phyloP scores from a whole-genome alignment of 2,113 vertebrate genomes.

The Lynx canadensis region DNA sequence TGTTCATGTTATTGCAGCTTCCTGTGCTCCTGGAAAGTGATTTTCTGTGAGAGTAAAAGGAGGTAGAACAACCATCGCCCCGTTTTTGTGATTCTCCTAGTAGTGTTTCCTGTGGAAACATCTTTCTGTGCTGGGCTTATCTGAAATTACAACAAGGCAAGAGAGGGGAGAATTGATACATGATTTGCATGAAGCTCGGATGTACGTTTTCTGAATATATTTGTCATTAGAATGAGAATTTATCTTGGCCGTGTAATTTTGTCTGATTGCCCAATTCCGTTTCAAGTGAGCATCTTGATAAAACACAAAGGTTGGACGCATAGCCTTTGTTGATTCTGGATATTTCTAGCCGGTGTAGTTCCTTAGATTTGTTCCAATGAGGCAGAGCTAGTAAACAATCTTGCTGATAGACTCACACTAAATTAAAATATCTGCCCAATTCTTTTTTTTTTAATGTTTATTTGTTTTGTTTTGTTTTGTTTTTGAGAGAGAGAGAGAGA shows the following conservation, averaged over 20 bases:
- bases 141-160: background rate
- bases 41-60: background rate
- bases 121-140: background rate
- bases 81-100: background rate
- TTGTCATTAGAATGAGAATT: background rate
- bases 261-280: background rate
- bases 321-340: background rate
- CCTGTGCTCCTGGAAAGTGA: no score
- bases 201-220: background rate
- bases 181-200: background rate
- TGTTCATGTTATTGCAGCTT: accelerated
- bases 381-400: background rate
- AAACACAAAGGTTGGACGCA: background rate
- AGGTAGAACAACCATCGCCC: accelerated
- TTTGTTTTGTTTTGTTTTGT: no score
- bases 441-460: background rate
- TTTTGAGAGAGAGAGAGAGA: no score
- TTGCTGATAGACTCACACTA: background rate
- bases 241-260: background rate
- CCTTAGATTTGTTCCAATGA: background rate
- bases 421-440: background rate
- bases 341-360: background rate
- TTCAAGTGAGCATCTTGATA: background rate
- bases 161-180: background rate
- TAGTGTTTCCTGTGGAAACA: background rate